A percentile compares a stretch with the other conserved stretches of the same genome.
Conservation (phyloP, 2,888 invertebrate species). For the Trissolcus brochymenae region DNA sequence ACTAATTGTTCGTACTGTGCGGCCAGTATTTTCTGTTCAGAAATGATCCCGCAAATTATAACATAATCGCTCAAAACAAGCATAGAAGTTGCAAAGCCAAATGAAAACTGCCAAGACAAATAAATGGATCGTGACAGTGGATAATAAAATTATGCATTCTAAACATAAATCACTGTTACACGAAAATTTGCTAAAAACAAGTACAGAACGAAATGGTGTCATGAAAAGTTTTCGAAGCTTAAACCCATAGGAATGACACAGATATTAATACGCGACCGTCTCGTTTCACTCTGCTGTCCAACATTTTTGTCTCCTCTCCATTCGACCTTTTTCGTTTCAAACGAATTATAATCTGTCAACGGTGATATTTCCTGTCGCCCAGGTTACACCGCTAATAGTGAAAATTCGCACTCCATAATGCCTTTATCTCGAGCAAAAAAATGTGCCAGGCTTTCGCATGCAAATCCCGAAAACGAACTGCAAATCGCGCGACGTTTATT, state of each 20-base stretch:
- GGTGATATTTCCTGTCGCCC: slow-evolving; percentile 32
- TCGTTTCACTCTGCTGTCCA: slow-evolving; percentile 17
- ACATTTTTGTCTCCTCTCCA: slow-evolving; percentile 26
- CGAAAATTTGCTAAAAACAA: background rate
- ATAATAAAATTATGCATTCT: slow-evolving; percentile 50
- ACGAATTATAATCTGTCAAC: slow-evolving; percentile 52
- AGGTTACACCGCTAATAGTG: slow-evolving; percentile 37
- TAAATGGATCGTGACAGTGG: slow-evolving; percentile 41
- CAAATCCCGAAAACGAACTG: slow-evolving; percentile 10
- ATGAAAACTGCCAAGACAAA: slow-evolving; percentile 50
- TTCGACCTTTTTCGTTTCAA: slow-evolving; percentile 29
- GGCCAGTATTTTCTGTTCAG: slow-evolving; percentile 27
- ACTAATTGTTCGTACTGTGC: slow-evolving; percentile 45
- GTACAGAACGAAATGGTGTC: slow-evolving; percentile 20
- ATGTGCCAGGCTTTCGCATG: slow-evolving; percentile 12
- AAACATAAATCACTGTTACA: slow-evolving; percentile 38
- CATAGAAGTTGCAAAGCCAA: slow-evolving; percentile 33
- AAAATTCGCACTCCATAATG: slow-evolving; percentile 35
- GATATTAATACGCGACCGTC: slow-evolving; percentile 47
- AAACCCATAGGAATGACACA: slow-evolving; percentile 42
- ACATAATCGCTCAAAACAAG: slow-evolving; percentile 37
- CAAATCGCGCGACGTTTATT: slow-evolving; percentile 18
- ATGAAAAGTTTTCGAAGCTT: slow-evolving; percentile 50
- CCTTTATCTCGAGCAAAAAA: slow-evolving; percentile 21
- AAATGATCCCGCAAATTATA: slow-evolving; percentile 39